phyloP scores from a whole-genome alignment of 2,888 invertebrate species.

The Xiphydria camelus region DNA sequence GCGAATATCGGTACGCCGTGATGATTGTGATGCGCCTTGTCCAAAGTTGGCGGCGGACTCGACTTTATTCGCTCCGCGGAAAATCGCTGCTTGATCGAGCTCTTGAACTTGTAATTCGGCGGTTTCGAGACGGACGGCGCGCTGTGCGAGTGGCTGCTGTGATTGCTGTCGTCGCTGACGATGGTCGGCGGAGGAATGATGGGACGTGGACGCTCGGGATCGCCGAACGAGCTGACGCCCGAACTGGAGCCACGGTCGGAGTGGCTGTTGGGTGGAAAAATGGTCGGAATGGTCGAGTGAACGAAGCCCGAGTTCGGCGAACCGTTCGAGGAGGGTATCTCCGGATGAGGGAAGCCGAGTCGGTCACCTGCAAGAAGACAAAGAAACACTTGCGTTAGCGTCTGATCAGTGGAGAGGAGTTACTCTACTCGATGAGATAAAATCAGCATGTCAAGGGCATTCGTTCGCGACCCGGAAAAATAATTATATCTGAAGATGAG shows the following conservation, averaged over 20 bases:
- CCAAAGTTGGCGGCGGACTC: conserved; percentile 36
- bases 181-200: conserved; percentile 55
- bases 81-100: conserved; percentile 89
- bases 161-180: conserved; percentile 53
- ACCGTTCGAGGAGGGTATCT: conserved; percentile 43
- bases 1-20: conserved; percentile 85
- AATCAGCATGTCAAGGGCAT: not conserved
- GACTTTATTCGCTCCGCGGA: conserved; percentile 61
- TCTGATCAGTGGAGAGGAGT: not conserved
- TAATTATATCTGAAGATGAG: not conserved
- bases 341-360: conserved; percentile 53
- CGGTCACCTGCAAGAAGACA: conserved; percentile 56
- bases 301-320: conserved; percentile 31
- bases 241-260: conserved; percentile 54
- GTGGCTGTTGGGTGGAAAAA: conserved; percentile 42
- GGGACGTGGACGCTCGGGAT: conserved; percentile 44
- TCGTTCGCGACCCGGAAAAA: no score
- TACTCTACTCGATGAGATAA: not conserved
- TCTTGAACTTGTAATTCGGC: conserved; percentile 89
- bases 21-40: no score
- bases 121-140: conserved; percentile 49
- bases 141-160: conserved; percentile 55
- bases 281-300: conserved; percentile 43
- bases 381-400: not conserved
- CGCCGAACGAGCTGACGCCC: conserved; percentile 52